These are phyloP conservation scores for Copidosoma aretas DNA, from an alignment of 2,888 invertebrate species.

Conservation along the genomic window DNA sequence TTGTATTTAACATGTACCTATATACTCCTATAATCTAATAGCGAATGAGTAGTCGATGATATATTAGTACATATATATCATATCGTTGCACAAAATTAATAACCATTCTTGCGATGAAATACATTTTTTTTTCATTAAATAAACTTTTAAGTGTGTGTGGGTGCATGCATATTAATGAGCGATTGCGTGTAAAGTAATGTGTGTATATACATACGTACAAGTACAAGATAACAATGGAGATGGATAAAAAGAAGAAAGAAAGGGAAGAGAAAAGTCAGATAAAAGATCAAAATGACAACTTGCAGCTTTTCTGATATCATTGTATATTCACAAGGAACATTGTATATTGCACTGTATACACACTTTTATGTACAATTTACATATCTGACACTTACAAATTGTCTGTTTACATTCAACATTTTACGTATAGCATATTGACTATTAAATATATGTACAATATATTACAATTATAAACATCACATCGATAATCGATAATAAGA, in stretches of 20 bases:
- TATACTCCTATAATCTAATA: no score
- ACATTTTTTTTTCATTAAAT: no score
- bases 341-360: slow-evolving; percentile 19
- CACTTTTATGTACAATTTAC: slow-evolving; percentile 25
- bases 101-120: no score
- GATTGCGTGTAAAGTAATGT: background rate
- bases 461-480: slow-evolving; percentile 35
- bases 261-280: background rate
- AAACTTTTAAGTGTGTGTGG: no score
- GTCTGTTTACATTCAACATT: background rate
- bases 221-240: background rate
- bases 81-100: no score
- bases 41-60: no score
- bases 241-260: background rate
- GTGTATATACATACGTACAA: background rate
- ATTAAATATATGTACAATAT: slow-evolving; percentile 39
- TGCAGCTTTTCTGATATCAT: no score
- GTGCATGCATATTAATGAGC: background rate
- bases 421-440: background rate
- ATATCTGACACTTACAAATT: slow-evolving; percentile 30
- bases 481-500: slow-evolving; percentile 31
- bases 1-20: no score
- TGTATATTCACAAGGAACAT: slow-evolving; percentile 24
- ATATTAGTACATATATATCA: no score
- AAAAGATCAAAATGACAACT: background rate